Conservation (phyloP, 2,888 invertebrate genomes). For the Mycalesis mineus region DNA sequence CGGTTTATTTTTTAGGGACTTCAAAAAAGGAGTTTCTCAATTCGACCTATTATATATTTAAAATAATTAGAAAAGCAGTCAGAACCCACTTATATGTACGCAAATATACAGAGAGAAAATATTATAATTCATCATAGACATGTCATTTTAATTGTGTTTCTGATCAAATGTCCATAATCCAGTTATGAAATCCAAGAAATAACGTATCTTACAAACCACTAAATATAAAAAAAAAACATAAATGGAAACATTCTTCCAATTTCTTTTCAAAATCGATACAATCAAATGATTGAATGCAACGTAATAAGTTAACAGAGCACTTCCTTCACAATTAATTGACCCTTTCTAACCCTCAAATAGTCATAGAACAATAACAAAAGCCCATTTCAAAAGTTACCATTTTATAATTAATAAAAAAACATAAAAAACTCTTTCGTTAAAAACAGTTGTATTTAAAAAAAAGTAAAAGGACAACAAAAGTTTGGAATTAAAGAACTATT, state of each 20-base stretch:
- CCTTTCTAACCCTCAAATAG: conserved; percentile 10
- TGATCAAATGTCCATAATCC: too few relatives aligned
- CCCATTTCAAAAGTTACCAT: not conserved
- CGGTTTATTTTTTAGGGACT: too few relatives aligned
- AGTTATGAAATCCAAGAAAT: not conserved
- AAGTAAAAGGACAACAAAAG: conserved; percentile 10
- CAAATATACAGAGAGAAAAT: too few relatives aligned
- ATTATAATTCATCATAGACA: too few relatives aligned
- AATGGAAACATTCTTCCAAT: not conserved
- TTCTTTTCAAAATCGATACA: not conserved
- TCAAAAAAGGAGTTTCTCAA: too few relatives aligned
- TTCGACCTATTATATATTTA: too few relatives aligned
- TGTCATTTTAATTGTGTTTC: too few relatives aligned
- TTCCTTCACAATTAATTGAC: conserved; percentile 12
- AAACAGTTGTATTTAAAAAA: not conserved
- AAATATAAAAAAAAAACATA: not conserved
- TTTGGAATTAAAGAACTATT: conserved; percentile 14
- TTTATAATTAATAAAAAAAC: conserved; percentile 8
- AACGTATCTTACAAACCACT: not conserved
- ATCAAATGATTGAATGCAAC: conserved; percentile 14
- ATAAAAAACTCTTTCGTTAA: conserved; percentile 4
- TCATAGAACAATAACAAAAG: conserved; percentile 6
- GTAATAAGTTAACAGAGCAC: conserved; percentile 16
- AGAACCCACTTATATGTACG: too few relatives aligned
- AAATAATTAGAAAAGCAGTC: too few relatives aligned